Conservation (phyloP, 2,888 invertebrate genomes). For the Proisotoma minuta region DNA sequence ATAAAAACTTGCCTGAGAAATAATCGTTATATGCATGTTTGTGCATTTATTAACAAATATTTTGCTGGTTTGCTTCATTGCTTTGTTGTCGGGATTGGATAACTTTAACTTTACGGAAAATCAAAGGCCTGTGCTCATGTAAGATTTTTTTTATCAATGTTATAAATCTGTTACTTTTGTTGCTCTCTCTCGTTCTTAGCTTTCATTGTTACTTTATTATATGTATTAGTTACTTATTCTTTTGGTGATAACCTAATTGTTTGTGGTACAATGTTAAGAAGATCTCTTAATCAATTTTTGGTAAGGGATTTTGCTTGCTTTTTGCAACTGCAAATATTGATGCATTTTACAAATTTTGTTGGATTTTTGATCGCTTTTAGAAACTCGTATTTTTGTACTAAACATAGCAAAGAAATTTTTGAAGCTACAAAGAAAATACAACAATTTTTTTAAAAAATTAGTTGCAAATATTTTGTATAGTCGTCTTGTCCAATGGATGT, state of each 20-base stretch:
- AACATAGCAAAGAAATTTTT: conserved; percentile 2
- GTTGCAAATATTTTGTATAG: neutral
- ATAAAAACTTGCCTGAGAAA: no score
- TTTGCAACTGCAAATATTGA: neutral
- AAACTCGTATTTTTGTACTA: neutral
- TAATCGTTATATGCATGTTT: no score
- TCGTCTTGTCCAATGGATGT: neutral
- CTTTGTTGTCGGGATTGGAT: no score
- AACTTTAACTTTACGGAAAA: no score
- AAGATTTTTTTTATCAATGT: neutral
- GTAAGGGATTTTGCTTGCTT: neutral
- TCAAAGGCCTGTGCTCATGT: neutral
- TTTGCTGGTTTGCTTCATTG: neutral
- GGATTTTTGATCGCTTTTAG: neutral
- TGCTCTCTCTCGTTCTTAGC: neutral
- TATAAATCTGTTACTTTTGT: neutral
- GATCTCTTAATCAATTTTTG: conserved; percentile 1
- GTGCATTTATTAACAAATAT: neutral
- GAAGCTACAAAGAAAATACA: conserved; percentile 2
- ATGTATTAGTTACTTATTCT: neutral
- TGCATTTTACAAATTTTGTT: neutral
- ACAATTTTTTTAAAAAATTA: neutral
- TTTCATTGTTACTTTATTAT: neutral
- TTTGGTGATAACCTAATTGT: no score
- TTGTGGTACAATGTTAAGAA: neutral